A percentile compares a stretch with the other conserved stretches of the same genome.
phyloP scores from a whole-genome alignment of 2,797 vertebrate species.

The Malurus splendens region DNA sequence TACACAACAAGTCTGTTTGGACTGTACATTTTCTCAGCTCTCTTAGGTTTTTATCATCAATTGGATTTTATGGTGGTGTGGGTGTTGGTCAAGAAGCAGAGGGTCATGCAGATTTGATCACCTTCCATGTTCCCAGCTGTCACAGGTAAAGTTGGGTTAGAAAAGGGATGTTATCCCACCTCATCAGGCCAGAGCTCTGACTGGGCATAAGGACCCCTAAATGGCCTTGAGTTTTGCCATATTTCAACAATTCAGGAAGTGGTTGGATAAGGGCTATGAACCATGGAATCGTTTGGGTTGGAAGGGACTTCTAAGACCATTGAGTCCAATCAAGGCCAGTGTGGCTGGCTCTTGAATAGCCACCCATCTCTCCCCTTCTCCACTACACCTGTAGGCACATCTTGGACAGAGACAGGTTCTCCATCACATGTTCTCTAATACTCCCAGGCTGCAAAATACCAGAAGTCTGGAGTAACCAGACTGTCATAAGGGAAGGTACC shows the following conservation, averaged over 20 bases:
- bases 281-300: neutral
- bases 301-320: neutral
- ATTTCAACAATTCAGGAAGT: neutral
- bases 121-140: neutral
- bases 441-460: neutral
- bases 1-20: neutral
- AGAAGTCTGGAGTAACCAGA: accelerated
- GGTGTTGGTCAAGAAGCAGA: neutral
- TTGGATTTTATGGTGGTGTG: accelerated
- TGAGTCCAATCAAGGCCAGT: neutral
- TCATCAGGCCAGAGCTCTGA: neutral
- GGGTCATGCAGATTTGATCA: neutral
- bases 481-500: neutral
- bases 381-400: neutral
- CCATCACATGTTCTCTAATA: neutral
- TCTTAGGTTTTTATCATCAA: neutral
- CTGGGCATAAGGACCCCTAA: neutral
- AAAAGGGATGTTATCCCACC: neutral
- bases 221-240: neutral
- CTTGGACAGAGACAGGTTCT: neutral
- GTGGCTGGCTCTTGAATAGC: neutral
- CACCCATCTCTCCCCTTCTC: neutral
- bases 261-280: neutral
- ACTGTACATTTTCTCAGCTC: neutral
- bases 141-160: neutral